Percentiles rank a stretch among this genome's conserved stretches.
These are phyloP conservation scores for Gymnoscelis rufifasciata DNA, from an alignment of 2,888 invertebrate species.

Conservation along the genomic window DNA sequence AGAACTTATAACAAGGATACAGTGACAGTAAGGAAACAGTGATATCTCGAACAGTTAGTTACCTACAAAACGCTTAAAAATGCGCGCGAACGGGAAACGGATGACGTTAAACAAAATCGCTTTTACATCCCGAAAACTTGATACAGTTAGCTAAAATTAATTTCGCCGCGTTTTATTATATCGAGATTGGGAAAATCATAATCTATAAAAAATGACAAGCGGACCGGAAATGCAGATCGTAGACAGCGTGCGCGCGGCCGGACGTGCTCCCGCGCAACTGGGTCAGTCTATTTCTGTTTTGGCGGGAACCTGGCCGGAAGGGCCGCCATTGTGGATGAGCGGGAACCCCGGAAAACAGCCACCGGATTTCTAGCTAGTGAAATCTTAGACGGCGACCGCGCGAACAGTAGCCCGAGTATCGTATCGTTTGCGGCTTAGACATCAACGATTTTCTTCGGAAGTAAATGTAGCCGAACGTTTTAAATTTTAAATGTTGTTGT, in stretches of 20 bases:
- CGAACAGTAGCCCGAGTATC: conserved; percentile 51
- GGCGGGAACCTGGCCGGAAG: conserved; percentile 78
- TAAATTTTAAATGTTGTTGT: conserved; percentile 44
- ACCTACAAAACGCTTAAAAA: conserved; percentile 18
- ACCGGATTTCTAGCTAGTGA: conserved; percentile 75
- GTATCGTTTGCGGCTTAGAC: conserved; percentile 43
- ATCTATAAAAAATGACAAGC: conserved; percentile 71
- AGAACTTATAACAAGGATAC: conserved; percentile 21
- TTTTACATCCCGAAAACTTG: conserved; percentile 30
- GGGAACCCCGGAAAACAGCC: conserved; percentile 74
- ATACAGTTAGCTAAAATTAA: conserved; percentile 37
- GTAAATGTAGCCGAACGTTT: conserved; percentile 51
- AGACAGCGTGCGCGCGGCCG: conserved; percentile 58
- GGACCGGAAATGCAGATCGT: conserved; percentile 74
- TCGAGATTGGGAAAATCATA: conserved; percentile 58
- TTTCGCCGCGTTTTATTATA: conserved; percentile 40
- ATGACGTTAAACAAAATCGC: conserved; percentile 25
- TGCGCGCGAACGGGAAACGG: conserved; percentile 27
- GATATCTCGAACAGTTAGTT: conserved; percentile 26
- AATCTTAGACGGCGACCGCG: conserved; percentile 57
- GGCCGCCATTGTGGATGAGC: conserved; percentile 74
- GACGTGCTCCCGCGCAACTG: conserved; percentile 69
- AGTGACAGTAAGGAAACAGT: conserved; percentile 23
- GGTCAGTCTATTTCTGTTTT: conserved; percentile 78
- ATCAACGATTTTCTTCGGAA: conserved; percentile 54